Conservation (phyloP, 2,113 vertebrate genomes). For the Scatophagus argus region DNA sequence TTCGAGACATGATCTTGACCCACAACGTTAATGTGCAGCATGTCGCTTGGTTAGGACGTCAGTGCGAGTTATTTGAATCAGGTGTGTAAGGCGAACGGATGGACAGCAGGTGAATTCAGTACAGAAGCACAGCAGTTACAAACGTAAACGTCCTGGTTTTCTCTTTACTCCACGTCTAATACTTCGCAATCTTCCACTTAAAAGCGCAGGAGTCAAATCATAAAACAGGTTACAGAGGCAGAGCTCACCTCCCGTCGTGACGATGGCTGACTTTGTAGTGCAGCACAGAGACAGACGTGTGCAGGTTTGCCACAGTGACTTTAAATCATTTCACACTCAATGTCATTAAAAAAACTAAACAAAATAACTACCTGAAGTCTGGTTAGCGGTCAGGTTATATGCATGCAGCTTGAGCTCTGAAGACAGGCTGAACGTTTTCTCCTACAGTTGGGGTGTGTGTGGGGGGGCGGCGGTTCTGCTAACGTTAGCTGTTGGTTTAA, state of each 20-base stretch:
- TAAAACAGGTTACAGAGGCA: too few species aligned
- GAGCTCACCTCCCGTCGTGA: fast-evolving
- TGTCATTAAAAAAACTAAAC: too few species aligned
- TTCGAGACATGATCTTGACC: background rate
- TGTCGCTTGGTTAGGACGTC: background rate
- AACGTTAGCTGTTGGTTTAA: background rate
- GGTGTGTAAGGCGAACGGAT: background rate
- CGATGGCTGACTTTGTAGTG: background rate
- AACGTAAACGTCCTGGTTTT: too few species aligned
- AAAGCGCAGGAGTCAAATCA: background rate
- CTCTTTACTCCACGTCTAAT: background rate
- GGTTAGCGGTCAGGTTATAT: too few species aligned
- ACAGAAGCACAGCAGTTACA: fast-evolving
- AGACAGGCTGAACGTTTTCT: background rate
- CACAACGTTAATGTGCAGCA: background rate
- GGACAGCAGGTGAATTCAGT: background rate
- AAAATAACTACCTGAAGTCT: too few species aligned
- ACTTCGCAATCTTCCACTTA: background rate
- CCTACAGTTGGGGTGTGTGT: background rate
- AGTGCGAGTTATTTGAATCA: background rate
- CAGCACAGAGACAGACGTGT: background rate
- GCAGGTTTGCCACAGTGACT: too few species aligned
- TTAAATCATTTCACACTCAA: too few species aligned
- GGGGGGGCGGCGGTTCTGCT: background rate
- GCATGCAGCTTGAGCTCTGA: too few species aligned